Base-by-base conservation (phyloP, 1,140 invertebrate genomes). In the Drosophila nigromelanica region DNA sequence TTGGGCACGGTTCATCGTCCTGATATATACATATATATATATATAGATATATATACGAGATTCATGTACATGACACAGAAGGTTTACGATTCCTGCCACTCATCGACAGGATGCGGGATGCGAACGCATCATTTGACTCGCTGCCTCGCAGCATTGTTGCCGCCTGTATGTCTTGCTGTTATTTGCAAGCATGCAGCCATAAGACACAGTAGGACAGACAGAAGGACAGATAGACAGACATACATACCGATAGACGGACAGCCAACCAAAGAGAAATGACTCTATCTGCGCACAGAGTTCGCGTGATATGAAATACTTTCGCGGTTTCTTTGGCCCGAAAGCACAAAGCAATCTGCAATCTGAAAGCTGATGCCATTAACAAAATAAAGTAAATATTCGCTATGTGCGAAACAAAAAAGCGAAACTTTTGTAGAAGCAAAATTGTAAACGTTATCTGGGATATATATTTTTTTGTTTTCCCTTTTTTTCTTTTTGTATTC, bases 121-220 rank as follows among this genome's bases (percentile, higher is more conserved):
- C 62, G 68, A 74, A 78, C 72, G 80, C 80, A 73, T 79, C 80
- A 83, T 82, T 75, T 83, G 73, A 40, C 52, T 42, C 47, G 33
- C 52, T 76, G 76, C 62, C 54, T 66, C 62, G 55, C 37, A 60
- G 59, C 33, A 35, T 35, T 35, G 33, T 35, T 35, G 33, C 11
- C 39, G 35, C 30, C 37, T 39, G 42, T 48, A 30, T 2, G 21
- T 67, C n/a, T 33, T 6, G 37, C 24, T 43, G 55, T 51, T 62
- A 35, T 45, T 54, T 48, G 21, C 33, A 11, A 14, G 37, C 6
- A 47, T 42, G 39, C 42, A 39, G 51, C 14, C 51, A 15, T 5
- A 45, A 45, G 43, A 45, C 15, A 45, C 4, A 14, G 12, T 0
- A 15, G 24, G 42, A 10, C 15, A 11, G n/a, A 55, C 47, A 12